Evolutionary conservation across 2,113 vertebrate genomes (phyloP), one percentile per base, ranked within the genome.

Genomic region (Collichthys lucidus): DNA sequence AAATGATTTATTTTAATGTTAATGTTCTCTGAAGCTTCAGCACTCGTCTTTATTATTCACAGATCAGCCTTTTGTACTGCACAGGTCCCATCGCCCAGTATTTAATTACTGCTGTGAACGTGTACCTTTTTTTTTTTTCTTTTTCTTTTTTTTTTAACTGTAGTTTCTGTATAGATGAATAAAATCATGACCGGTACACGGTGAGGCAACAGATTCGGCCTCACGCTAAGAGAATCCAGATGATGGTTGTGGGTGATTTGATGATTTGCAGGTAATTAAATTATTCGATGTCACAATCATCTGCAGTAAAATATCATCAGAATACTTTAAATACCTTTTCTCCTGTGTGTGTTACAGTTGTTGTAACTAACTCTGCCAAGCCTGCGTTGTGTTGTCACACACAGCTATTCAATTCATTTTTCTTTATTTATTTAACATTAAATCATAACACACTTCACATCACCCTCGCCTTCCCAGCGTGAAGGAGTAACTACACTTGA

Each of bases 31-130:
- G n/a, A n/a, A 66, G 24, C 56, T 83, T 79, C 53, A 83, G 22
- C 16, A 19, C 19, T 53, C 15, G 22, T 66, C 26, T 82, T 85
- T 82, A 35, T 80, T 52, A 70, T 26, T 81, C 42, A 66, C 66
- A 20, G 61, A 68, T 85, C 53, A 24, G 62, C n/a, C 42, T 74
- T 86, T 82, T 87, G 52, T 83, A 69, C 46, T 35, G n/a, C 47
- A 47, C 20, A 42, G 26, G 1, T 35, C 50, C 12, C 65, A 35
- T 8, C 53, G 29, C 17, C 22, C 35, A 83, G 68, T 84, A 70
- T 86, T 86, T 46, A 75, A 72, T 16, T 49, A 70, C 47, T 64
- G 74, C 60, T 64, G n/a, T 83, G 42, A 83, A 71, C 24, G n/a
- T 77, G 4, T 65, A 8, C 16, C 4, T 61, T 62, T 42, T 50